Conservation (phyloP, 2,797 vertebrate species). For the Lophura swinhoii region DNA sequence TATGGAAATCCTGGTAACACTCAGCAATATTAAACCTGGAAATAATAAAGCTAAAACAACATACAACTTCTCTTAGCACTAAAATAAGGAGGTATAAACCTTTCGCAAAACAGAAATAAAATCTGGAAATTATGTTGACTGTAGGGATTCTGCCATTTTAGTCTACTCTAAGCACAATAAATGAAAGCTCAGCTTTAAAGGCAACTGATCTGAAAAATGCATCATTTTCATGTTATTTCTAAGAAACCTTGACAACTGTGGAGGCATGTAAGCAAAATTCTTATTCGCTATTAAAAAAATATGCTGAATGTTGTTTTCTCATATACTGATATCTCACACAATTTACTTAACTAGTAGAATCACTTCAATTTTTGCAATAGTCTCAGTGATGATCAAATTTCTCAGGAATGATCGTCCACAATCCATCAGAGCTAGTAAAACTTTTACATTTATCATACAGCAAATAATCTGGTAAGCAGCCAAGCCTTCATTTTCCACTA, state of each 20-base stretch:
- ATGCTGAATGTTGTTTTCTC: neutral
- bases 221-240: neutral
- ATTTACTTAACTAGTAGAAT: conserved; percentile 72
- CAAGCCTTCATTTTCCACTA: conserved; percentile 71
- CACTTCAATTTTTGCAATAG: conserved; percentile 72
- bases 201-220: neutral
- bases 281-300: neutral
- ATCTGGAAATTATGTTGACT: neutral
- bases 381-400: conserved; percentile 75
- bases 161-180: neutral
- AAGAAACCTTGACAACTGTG: neutral
- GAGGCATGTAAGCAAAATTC: neutral
- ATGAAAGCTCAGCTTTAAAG: neutral
- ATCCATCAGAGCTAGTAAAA: conserved; percentile 65
- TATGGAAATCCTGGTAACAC: neutral
- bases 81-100: too few species aligned
- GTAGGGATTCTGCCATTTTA: neutral
- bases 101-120: neutral
- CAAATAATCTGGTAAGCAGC: conserved; percentile 74
- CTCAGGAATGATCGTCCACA: conserved; percentile 69
- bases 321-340: neutral
- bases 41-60: neutral
- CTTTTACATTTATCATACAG: conserved; percentile 62
- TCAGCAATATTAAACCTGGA: neutral
- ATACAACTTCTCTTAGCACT: neutral